Evolutionary conservation across 1,140 invertebrate genomes (phyloP).

Genomic region (Acromyrmex echinatior): DNA sequence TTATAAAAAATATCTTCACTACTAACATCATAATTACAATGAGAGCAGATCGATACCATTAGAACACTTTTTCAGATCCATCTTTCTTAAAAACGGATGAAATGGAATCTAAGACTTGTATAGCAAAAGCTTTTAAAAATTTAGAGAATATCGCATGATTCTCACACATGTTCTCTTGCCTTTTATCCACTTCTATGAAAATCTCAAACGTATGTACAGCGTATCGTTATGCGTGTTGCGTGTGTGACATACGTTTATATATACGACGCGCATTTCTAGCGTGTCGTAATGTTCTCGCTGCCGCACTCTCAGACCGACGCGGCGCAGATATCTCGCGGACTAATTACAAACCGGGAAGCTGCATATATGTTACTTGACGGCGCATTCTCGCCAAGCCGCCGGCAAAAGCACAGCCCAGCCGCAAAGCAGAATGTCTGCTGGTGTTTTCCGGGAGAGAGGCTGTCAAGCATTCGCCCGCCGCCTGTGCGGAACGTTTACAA

Average conservation of each 20-base stretch:
- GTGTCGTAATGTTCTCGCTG: slow-evolving; percentile 7
- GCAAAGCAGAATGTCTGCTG: slow-evolving; percentile 54
- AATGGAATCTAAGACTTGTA: background rate
- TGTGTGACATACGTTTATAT: background rate
- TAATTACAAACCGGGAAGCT: slow-evolving; percentile 53
- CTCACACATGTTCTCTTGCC: background rate
- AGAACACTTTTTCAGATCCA: background rate
- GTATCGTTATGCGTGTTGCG: no score
- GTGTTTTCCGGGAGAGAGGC: slow-evolving; percentile 54
- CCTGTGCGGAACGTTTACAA: slow-evolving; percentile 47
- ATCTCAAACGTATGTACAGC: background rate
- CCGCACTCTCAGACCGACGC: slow-evolving; percentile 45
- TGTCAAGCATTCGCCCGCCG: slow-evolving; percentile 33
- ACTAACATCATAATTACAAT: background rate
- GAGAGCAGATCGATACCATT: background rate
- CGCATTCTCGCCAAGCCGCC: slow-evolving; percentile 29
- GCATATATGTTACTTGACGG: slow-evolving; percentile 50
- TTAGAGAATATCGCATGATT: background rate
- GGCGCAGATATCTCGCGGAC: slow-evolving; percentile 49
- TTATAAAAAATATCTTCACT: background rate
- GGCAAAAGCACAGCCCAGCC: slow-evolving; percentile 46
- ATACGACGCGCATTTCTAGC: background rate
- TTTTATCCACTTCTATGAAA: background rate
- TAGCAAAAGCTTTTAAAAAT: background rate
- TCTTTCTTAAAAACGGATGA: background rate